Evolutionary conservation across 2,888 invertebrate species (phyloP).

Genomic region (Julus scanicus): DNA sequence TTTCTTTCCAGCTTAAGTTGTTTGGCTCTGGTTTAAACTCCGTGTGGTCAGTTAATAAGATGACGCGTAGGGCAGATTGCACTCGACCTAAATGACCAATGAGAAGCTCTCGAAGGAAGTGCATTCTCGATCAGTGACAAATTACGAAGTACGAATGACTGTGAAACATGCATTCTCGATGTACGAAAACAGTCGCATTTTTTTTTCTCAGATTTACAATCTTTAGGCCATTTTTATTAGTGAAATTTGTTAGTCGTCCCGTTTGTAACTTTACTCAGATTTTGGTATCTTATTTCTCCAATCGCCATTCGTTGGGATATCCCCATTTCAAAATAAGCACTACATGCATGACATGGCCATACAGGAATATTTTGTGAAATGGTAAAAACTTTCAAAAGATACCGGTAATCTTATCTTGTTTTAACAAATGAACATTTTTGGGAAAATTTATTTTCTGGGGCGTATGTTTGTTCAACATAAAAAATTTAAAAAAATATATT

Average conservation of each 20-base stretch:
- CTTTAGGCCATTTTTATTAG: not conserved
- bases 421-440: too few relatives aligned
- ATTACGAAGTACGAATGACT: slow-evolving; percentile 30
- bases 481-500: too few relatives aligned
- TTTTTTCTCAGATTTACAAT: not conserved
- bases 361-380: too few relatives aligned
- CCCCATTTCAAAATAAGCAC: too few relatives aligned
- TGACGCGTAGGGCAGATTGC: slow-evolving; percentile 42
- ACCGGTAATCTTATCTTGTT: too few relatives aligned
- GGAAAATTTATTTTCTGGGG: too few relatives aligned
- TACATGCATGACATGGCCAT: too few relatives aligned
- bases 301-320: not conserved
- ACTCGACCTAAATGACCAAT: slow-evolving; percentile 37
- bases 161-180: not conserved
- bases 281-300: not conserved
- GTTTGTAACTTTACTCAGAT: not conserved
- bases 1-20: slow-evolving; percentile 36
- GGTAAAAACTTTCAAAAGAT: too few relatives aligned
- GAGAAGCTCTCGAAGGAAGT: slow-evolving; percentile 39
- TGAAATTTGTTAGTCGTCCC: not conserved
- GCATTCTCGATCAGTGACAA: slow-evolving; percentile 39
- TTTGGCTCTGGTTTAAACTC: slow-evolving; percentile 36
- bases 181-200: slow-evolving; percentile 34
- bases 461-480: too few relatives aligned
- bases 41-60: slow-evolving; percentile 39